Percentiles rank a stretch among this genome's conserved stretches.
Evolutionary conservation across 2,113 vertebrate species (phyloP).

Genomic region (rat (Rattus norvegicus)): DNA sequence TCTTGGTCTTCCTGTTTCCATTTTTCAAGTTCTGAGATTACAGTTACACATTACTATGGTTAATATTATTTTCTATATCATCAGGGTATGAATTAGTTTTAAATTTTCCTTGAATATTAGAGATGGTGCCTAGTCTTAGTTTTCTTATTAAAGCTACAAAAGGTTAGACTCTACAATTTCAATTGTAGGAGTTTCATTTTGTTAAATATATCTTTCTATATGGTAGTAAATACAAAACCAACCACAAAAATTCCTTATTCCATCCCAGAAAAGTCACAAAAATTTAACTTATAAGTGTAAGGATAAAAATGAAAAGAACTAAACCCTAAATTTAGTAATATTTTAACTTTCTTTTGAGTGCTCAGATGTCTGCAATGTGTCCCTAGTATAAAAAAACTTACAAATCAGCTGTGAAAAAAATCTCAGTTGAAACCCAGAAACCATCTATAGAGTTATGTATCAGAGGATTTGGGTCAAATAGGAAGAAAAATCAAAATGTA

Average conservation of each 20-base stretch:
- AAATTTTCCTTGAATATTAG: not conserved
- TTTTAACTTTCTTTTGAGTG: not conserved
- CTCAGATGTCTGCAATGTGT: not conserved
- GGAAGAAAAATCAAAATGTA: not conserved
- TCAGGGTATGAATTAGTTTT: not conserved
- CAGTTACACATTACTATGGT: too few species aligned
- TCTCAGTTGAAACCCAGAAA: not conserved
- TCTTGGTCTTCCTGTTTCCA: too few species aligned
- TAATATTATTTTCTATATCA: not conserved
- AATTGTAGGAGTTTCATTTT: constrained; percentile 2
- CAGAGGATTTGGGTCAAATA: not conserved
- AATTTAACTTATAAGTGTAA: not conserved
- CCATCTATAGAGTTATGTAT: not conserved
- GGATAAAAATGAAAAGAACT: not conserved
- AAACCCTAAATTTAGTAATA: not conserved
- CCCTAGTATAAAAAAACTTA: not conserved
- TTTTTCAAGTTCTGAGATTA: not conserved
- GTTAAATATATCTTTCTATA: constrained; percentile 11
- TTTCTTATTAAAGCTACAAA: not conserved
- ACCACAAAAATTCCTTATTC: not conserved
- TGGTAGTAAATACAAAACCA: constrained; percentile 32
- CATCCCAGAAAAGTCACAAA: not conserved
- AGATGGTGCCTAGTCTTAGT: not conserved
- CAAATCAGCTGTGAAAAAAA: not conserved
- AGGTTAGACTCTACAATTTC: not conserved